A percentile compares a stretch with the other conserved stretches of the same genome.
These are phyloP conservation scores for Coryphaenoides rupestris DNA, from an alignment of 2,113 vertebrate genomes.

Conservation along the genomic window DNA sequence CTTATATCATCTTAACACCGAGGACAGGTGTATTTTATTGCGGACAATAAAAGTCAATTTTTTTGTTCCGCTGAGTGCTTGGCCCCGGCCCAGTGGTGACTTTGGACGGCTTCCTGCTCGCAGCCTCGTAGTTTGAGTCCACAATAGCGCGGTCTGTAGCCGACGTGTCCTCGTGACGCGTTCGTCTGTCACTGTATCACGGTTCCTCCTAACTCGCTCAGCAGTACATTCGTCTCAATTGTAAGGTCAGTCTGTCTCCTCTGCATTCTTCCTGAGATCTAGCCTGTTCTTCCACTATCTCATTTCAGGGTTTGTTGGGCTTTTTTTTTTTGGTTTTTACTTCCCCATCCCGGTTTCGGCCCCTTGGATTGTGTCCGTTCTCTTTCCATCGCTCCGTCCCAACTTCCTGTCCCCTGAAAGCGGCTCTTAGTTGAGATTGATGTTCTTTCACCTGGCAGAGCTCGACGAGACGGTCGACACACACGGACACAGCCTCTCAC, in stretches of 20 bases:
- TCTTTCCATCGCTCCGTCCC: slow-evolving; percentile 1
- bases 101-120: neutral
- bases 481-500: slow-evolving; percentile 1
- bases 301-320: neutral
- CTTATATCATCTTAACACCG: slow-evolving; percentile 25
- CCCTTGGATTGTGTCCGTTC: slow-evolving; percentile 4
- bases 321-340: slow-evolving; percentile 11
- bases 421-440: slow-evolving; percentile 36
- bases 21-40: slow-evolving; percentile 56
- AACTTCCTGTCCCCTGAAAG: slow-evolving; percentile 13
- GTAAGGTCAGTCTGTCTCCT: neutral
- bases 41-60: slow-evolving; percentile 43
- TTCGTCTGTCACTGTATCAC: neutral
- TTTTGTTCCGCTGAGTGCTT: slow-evolving; percentile 29
- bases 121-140: neutral
- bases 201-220: neutral
- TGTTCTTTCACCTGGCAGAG: slow-evolving; percentile 41
- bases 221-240: neutral
- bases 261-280: neutral
- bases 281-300: neutral
- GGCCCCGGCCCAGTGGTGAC: neutral
- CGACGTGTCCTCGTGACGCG: neutral
- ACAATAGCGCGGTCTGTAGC: slow-evolving; percentile 6
- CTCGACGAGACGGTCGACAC: slow-evolving; percentile 23
- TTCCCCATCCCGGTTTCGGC: neutral